Conservation (phyloP, 1,140 invertebrate species). For the Globodera ellingtonae region DNA sequence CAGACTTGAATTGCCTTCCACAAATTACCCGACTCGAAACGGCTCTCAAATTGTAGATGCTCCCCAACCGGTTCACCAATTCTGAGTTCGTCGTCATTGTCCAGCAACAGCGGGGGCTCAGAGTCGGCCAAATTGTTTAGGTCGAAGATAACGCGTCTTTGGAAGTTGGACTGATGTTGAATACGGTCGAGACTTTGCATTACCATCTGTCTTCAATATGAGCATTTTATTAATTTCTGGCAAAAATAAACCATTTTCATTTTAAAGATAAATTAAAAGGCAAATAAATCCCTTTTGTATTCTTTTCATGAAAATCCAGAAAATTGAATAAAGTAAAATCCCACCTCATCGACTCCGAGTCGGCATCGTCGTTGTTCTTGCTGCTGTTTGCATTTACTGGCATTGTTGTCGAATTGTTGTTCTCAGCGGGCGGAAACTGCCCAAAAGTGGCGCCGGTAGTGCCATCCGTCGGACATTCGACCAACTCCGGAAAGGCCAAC, state of each 20-base stretch:
- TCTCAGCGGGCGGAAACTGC: not conserved
- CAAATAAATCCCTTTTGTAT: too few relatives aligned
- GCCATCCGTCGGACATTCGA: conserved; percentile 65
- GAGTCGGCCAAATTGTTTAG: conserved; percentile 70
- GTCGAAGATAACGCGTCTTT: conserved; percentile 74
- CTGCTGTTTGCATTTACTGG: not conserved
- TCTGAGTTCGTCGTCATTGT: conserved; percentile 36
- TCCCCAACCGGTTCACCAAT: conserved; percentile 68
- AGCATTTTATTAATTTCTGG: too few relatives aligned
- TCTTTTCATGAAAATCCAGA: too few relatives aligned
- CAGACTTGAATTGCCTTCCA: conserved; percentile 87
- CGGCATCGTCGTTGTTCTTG: too few relatives aligned
- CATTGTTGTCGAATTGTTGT: not conserved
- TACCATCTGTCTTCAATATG: conserved; percentile 24
- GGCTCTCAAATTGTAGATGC: conserved; percentile 83
- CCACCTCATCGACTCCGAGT: not conserved
- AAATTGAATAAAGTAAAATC: not conserved
- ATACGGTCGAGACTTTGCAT: conserved; percentile 41
- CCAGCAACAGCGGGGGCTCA: conserved; percentile 23
- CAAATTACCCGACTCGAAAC: conserved; percentile 93
- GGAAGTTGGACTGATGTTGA: conserved; percentile 18
- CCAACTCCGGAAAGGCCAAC: conserved; percentile 77
- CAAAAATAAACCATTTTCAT: too few relatives aligned
- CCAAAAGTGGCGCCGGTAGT: not conserved
- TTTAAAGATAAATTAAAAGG: too few relatives aligned